Percentiles rank a stretch among this genome's conserved stretches.
Conservation (phyloP, 2,113 vertebrate species). For the Platanista minor region DNA sequence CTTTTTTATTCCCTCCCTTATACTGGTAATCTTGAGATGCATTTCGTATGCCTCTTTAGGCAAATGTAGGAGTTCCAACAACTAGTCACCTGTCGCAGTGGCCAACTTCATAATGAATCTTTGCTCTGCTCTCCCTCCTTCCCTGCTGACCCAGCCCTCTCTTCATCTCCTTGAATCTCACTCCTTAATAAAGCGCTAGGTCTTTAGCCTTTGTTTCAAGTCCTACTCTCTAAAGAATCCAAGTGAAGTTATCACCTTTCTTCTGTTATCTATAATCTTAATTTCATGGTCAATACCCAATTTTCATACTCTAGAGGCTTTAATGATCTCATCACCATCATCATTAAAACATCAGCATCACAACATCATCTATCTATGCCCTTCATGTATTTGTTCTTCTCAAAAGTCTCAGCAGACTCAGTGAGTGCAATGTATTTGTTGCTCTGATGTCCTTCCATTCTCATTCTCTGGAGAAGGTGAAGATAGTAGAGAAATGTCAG, state of each 20-base stretch:
- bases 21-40: background rate
- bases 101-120: background rate
- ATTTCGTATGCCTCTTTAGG: background rate
- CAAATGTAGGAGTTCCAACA: background rate
- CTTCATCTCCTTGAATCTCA: background rate
- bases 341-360: background rate
- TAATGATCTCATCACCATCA: background rate
- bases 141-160: background rate
- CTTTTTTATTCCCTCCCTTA: background rate
- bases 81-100: background rate
- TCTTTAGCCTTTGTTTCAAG: background rate
- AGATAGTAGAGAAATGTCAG: background rate
- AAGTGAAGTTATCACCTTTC: background rate
- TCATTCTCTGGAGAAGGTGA: background rate
- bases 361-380: background rate
- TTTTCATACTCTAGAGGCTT: background rate
- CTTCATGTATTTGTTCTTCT: background rate
- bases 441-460: background rate
- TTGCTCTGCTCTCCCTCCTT: background rate
- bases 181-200: background rate
- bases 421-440: background rate
- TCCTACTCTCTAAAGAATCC: background rate
- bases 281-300: background rate
- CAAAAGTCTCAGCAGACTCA: background rate
- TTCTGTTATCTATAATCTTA: background rate